phyloP scores from a whole-genome alignment of 2,888 invertebrate genomes.

The Byasa hedistus region DNA sequence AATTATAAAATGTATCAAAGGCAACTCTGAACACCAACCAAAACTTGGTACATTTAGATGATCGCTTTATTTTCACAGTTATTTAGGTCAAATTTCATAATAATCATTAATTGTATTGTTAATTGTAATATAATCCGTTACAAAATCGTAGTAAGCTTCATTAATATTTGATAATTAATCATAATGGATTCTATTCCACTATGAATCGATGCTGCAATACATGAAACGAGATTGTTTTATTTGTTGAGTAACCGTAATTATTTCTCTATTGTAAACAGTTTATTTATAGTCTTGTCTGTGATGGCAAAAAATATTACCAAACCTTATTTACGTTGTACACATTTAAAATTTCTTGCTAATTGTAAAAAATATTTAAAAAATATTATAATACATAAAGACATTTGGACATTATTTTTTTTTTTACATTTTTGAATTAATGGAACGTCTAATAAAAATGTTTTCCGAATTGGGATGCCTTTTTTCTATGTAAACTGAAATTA shows the following conservation, averaged over 20 bases:
- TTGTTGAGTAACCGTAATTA: constrained; percentile 19
- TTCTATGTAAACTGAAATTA: too few species aligned
- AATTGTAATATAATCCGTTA: constrained; percentile 37
- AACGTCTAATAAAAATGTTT: too few species aligned
- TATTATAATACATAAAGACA: too few species aligned
- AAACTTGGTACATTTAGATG: constrained; percentile 41
- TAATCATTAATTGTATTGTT: constrained; percentile 39
- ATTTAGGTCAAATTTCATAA: constrained; percentile 55
- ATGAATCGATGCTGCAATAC: constrained; percentile 4
- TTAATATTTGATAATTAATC: constrained; percentile 26
- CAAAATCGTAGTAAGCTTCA: constrained; percentile 34
- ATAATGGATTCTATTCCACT: constrained; percentile 13
- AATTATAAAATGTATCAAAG: background rate
- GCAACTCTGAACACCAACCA: constrained; percentile 22
- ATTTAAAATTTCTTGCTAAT: too few species aligned
- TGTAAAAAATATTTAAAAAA: too few species aligned
- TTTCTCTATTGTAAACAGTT: constrained; percentile 13
- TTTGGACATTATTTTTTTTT: too few species aligned
- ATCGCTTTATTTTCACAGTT: constrained; percentile 47
- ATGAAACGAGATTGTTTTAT: constrained; percentile 10
- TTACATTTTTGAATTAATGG: too few species aligned
- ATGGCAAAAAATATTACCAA: background rate
- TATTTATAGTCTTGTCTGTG: background rate
- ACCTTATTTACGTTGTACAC: too few species aligned
- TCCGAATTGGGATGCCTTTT: too few species aligned